Conservation (phyloP, 2,113 vertebrate species). For the Sigmodon hispidus region DNA sequence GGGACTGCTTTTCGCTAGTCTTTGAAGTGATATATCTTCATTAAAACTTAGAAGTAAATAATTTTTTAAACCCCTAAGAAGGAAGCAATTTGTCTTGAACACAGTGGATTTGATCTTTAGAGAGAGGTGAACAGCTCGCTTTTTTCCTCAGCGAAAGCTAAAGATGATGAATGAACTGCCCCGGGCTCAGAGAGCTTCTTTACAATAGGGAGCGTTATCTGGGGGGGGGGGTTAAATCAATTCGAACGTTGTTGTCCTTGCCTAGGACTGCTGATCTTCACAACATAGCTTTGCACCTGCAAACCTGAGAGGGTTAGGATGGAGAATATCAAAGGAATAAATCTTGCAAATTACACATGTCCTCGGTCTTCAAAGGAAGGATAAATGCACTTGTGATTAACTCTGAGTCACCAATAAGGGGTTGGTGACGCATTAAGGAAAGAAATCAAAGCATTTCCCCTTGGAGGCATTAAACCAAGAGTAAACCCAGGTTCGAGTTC, state of each 20-base stretch:
- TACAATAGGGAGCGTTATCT: slow-evolving; percentile 30
- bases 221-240: slow-evolving; percentile 62
- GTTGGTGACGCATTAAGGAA: neutral
- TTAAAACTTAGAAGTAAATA: slow-evolving; percentile 72
- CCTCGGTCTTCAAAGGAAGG: slow-evolving; percentile 13
- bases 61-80: slow-evolving; percentile 56
- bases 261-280: neutral
- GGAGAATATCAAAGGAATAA: neutral
- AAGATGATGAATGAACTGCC: slow-evolving; percentile 72
- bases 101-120: slow-evolving; percentile 70
- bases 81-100: slow-evolving; percentile 74
- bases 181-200: slow-evolving; percentile 34
- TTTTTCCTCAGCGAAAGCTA: slow-evolving; percentile 18
- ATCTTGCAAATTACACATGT: slow-evolving; percentile 14
- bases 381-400: neutral
- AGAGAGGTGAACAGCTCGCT: slow-evolving; percentile 59
- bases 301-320: neutral
- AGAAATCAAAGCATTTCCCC: neutral
- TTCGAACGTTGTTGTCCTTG: neutral
- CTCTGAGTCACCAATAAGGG: neutral
- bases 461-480: neutral
- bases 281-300: neutral
- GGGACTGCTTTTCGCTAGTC: slow-evolving; percentile 28
- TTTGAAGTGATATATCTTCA: slow-evolving; percentile 75
- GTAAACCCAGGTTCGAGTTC: neutral